Conservation (phyloP, 2,888 invertebrate species). For the Pseudococcus jackbeardsleyi region DNA sequence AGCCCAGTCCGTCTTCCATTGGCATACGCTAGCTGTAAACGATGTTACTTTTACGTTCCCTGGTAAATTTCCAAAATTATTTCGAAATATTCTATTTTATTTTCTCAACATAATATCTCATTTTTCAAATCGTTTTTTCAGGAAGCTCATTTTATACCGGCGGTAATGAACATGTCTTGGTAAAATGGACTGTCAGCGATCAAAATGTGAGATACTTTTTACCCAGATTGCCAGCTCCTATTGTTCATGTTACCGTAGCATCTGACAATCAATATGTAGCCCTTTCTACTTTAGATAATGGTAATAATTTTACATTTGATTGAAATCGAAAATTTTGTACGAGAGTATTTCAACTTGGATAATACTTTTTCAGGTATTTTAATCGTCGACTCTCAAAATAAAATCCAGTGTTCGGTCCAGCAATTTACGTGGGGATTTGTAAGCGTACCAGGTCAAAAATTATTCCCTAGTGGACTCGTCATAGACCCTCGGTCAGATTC, state of each 20-base stretch:
- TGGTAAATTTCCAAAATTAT: slow-evolving; percentile 69
- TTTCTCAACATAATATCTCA: not conserved
- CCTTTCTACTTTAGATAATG: slow-evolving; percentile 80
- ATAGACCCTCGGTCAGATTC: slow-evolving; percentile 77
- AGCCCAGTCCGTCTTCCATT: slow-evolving; percentile 76
- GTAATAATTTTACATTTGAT: slow-evolving; percentile 68
- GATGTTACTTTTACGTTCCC: slow-evolving; percentile 77
- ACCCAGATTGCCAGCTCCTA: slow-evolving; percentile 80
- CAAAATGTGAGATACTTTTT: slow-evolving; percentile 74
- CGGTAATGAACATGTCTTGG: slow-evolving; percentile 83
- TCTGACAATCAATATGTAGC: slow-evolving; percentile 77
- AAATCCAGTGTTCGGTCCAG: slow-evolving; percentile 76
- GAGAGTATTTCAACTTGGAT: not conserved
- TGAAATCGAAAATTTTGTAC: not conserved
- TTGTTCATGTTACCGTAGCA: slow-evolving; percentile 77
- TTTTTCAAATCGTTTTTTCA: slow-evolving; percentile 66
- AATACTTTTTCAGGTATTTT: slow-evolving; percentile 70
- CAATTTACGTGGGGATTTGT: slow-evolving; percentile 77
- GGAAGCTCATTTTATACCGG: slow-evolving; percentile 82
- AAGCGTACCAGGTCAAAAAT: slow-evolving; percentile 70
- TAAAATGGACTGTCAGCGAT: slow-evolving; percentile 79
- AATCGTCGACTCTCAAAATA: slow-evolving; percentile 69
- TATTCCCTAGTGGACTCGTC: slow-evolving; percentile 74
- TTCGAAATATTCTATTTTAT: not conserved
- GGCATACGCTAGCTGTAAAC: slow-evolving; percentile 82